Percentiles rank a stretch among this genome's conserved stretches.
phyloP scores from a whole-genome alignment of 2,113 vertebrate species.

The Stigmatopora nigra region DNA sequence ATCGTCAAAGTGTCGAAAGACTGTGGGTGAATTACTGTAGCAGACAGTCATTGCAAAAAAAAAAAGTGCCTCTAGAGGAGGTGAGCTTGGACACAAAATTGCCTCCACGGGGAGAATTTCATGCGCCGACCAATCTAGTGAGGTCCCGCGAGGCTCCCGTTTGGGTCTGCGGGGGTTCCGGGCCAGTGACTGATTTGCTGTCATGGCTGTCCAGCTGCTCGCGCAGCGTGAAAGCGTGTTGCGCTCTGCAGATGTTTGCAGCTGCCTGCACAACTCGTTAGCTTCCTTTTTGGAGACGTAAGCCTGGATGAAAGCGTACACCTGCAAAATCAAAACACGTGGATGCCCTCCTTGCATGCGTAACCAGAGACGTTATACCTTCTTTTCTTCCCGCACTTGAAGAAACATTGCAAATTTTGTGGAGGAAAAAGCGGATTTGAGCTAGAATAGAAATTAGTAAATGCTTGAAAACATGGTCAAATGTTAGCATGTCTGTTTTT shows the following conservation, averaged over 20 bases:
- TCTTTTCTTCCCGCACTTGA: slow-evolving; percentile 4
- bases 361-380: slow-evolving; percentile 2
- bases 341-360: not conserved
- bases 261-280: slow-evolving; percentile 10
- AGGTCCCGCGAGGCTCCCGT: slow-evolving; percentile 28
- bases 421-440: not conserved
- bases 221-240: slow-evolving; percentile 15
- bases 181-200: slow-evolving; percentile 33
- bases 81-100: slow-evolving; percentile 31
- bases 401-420: not conserved
- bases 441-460: not conserved
- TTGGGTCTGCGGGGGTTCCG: slow-evolving; percentile 21
- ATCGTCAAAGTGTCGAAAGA: slow-evolving; percentile 11
- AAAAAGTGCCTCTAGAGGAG: slow-evolving; percentile 18
- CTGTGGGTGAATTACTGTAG: slow-evolving; percentile 20
- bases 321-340: slow-evolving; percentile 11
- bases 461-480: too few species aligned
- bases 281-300: not conserved
- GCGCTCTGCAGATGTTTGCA: slow-evolving; percentile 26
- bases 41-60: slow-evolving; percentile 16
- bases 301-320: slow-evolving; percentile 5
- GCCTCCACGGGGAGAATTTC: slow-evolving; percentile 26
- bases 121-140: slow-evolving; percentile 28
- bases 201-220: slow-evolving; percentile 49
- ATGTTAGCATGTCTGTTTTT: too few species aligned